Evolutionary conservation across 2,113 vertebrate genomes (phyloP).

Genomic region (Scophthalmus maximus): DNA sequence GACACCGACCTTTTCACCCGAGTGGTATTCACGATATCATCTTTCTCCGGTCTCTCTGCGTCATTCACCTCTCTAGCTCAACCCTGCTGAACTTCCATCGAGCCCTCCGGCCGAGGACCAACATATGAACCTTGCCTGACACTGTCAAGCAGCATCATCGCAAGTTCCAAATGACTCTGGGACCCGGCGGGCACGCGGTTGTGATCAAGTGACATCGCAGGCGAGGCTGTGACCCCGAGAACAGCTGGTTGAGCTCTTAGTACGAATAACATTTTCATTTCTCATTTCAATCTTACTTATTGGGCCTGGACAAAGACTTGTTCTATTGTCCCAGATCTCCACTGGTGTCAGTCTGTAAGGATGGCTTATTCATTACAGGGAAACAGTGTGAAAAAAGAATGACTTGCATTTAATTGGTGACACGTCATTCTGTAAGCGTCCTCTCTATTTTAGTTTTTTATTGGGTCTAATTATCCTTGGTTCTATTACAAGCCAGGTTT

Average conservation of each 20-base stretch:
- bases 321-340: too few species aligned
- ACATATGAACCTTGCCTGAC: background rate
- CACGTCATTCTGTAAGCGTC: background rate
- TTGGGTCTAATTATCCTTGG: background rate
- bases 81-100: constrained; percentile 38
- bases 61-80: background rate
- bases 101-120: constrained; percentile 11
- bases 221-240: background rate
- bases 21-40: too few species aligned
- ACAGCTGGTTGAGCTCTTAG: background rate
- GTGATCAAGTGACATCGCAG: constrained; percentile 17
- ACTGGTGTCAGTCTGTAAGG: too few species aligned
- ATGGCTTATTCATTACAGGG: too few species aligned
- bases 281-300: too few species aligned
- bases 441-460: too few species aligned
- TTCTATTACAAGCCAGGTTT: background rate
- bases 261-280: too few species aligned
- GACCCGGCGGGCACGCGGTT: constrained; percentile 6
- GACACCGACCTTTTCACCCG: too few species aligned
- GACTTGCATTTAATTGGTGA: background rate
- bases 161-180: constrained; percentile 4
- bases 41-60: too few species aligned
- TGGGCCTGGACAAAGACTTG: too few species aligned
- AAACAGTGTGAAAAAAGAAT: background rate
- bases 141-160: background rate